Base-by-base conservation (phyloP, 2,113 vertebrate species). In the Carassius auratus region DNA sequence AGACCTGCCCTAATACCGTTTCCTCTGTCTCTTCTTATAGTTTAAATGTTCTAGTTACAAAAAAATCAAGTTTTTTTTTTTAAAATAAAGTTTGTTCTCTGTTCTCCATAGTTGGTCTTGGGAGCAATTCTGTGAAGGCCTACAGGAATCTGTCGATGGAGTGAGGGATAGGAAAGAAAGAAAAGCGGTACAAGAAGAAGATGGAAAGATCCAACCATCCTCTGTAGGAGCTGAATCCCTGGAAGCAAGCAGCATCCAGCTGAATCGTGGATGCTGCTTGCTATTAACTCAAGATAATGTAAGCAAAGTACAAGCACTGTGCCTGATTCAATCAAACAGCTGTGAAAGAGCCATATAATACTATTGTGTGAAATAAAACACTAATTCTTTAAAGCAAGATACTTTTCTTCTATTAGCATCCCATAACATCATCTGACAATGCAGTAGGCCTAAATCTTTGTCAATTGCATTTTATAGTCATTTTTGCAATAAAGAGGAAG, bases 151-250 rank as follows among this genome's bases (percentile, higher is more conserved):
- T 15, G 15, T 85, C 13, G 61, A 48, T 4, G 30, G 9, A 68
- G 74, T 13, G 17, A 66, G 7, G 74, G 15, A 77, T 13, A 77
- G 83, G 74, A 85, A 62, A 68, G 59, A 68, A 61, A 85, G 45
- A 52, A 66, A 87, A 78, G 21, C 33, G 48, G 19, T 21, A 2
- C 23, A n/a, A 33, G 9, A n/a, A 15, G 15, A 79, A 52, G 68
- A 80, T 1, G 10, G 19, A 62, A 73, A 86, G 36, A 86, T 88
- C 42, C 69, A 66, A 4, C 33, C 69, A 50, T 62, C 82, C 19
- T 83, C 83, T 8, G 19, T 88, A 36, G 90, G 89, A 42, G 68
- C 71, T 13, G 90, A 90, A 86, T 88, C 86, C 17, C 84, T 89
- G 30, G n/a, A n/a, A n/a, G n/a, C n/a, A n/a, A n/a, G n/a, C n/a